Evolutionary conservation across 1,140 invertebrate species (phyloP), one percentile per base, ranked within the genome.

Genomic region (Charaxes varanes): DNA sequence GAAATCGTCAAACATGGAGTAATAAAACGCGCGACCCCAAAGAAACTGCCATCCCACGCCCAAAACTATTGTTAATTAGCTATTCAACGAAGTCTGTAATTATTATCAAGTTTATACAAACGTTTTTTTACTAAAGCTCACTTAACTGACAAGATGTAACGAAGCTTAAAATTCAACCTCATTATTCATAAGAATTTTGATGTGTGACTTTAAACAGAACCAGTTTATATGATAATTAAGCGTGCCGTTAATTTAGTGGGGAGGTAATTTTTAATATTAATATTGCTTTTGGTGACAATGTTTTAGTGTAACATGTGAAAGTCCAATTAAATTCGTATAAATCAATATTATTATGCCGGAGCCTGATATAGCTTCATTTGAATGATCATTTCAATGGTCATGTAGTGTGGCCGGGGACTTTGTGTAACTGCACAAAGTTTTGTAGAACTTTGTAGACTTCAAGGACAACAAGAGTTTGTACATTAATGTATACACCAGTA

Each of bases 131-230:
- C 51, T 59, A 67, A 65, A 62, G 55, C 53, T 62, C 46, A 53
- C 49, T 65, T 66, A 71, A 67, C 62, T 62, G 59, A 64, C 70
- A 68, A 70, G 54, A 72, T 53, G 64, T 73, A 76, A 72, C 71
- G 69, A 72, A 70, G 62, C 65, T 63, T 76, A 67, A 79, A 66
- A 76, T 69, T 59, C 59, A 58, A 64, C 51, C 65, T 68, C 61
- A 71, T 77, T 77, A 71, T 66, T 70, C 63, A 72, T 74, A 74
- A 51, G 62, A 58, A 60, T 64, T 64, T 57, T 62, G 54, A 67
- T 66, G 58, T 53, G 53, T 62, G 56, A 60, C 48, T 62, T 55
- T 55, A 62, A 68, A 51, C 54, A 53, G 56, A 73, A 70, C 64
- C 66, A 44, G 68, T 64, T 70, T 61, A 55, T 62, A 67, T 76